phyloP scores from a whole-genome alignment of 2,113 vertebrate genomes.

The Odobenus rosmarus region DNA sequence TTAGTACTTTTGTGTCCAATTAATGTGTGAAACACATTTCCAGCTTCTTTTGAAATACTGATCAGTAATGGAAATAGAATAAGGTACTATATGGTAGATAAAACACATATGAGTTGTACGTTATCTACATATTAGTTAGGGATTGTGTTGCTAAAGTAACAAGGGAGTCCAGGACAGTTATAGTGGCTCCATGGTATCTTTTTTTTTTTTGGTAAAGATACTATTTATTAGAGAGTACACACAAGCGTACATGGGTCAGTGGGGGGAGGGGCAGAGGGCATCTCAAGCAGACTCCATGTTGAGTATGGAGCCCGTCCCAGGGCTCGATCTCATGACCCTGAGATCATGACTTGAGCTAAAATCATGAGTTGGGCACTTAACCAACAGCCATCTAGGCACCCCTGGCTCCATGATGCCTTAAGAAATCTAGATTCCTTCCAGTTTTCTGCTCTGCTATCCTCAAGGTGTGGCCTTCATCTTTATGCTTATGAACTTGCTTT shows the following conservation, averaged over 20 bases:
- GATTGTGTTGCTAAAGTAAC: not conserved
- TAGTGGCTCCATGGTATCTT: not conserved
- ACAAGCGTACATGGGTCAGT: not conserved
- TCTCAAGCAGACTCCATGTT: not conserved
- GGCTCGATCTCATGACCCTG: not conserved
- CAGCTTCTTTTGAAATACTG: conserved; percentile 15
- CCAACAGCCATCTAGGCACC: not conserved
- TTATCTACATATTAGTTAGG: not conserved
- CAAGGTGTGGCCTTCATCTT: not conserved
- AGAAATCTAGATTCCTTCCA: conserved; percentile 23
- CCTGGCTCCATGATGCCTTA: not conserved
- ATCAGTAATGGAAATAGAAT: not conserved
- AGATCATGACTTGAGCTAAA: not conserved
- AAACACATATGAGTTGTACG: not conserved
- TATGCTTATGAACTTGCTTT: not conserved
- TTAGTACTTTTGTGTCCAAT: not conserved
- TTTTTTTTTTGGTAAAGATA: not conserved
- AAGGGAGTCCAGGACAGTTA: not conserved
- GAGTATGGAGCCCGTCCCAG: not conserved
- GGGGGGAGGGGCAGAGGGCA: not conserved
- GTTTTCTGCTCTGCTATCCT: not conserved
- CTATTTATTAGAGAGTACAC: not conserved
- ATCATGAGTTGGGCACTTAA: not conserved
- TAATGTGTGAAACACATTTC: conserved; percentile 15
- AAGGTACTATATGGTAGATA: not conserved